A percentile compares a stretch with the other conserved stretches of the same genome.
Conservation (phyloP, 2,113 vertebrate species). For the Camelus dromedarius region DNA sequence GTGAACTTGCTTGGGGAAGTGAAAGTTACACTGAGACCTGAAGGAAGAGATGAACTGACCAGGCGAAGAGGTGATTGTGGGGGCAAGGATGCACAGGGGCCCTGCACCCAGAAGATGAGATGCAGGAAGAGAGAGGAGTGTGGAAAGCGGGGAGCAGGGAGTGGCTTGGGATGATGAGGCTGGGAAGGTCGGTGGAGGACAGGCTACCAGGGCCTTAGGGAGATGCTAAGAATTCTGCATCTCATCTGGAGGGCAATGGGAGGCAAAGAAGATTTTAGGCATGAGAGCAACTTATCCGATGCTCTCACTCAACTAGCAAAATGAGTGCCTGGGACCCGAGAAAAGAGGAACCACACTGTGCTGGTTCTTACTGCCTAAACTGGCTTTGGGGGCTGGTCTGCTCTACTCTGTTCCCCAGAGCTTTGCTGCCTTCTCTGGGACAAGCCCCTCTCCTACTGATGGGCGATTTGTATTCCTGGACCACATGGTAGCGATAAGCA, state of each 20-base stretch:
- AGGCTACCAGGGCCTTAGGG: not conserved
- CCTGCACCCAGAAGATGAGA: not conserved
- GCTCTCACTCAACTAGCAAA: not conserved
- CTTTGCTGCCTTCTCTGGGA: too few relatives aligned
- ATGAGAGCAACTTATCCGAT: too few relatives aligned
- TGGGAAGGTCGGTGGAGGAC: not conserved
- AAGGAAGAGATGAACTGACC: not conserved
- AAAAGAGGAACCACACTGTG: not conserved
- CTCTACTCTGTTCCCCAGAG: not conserved
- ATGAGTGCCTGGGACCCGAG: not conserved
- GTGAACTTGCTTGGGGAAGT: not conserved
- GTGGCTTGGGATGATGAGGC: too few relatives aligned
- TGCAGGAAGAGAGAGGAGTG: not conserved
- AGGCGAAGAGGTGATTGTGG: not conserved
- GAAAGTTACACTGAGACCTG: not conserved
- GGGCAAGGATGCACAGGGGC: not conserved
- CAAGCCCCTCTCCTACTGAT: not conserved
- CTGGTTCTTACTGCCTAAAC: rapidly evolving
- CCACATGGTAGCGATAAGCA: rapidly evolving
- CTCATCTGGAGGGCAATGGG: not conserved
- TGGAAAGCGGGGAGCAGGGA: not conserved
- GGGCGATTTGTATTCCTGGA: too few relatives aligned
- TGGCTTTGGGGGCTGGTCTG: not conserved
- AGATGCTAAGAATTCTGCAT: not conserved
- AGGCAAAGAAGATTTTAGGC: not conserved